Evolutionary conservation across 2,888 invertebrate genomes (phyloP), one percentile per base, ranked within the genome.

Genomic region (Synergus umbraculus): DNA sequence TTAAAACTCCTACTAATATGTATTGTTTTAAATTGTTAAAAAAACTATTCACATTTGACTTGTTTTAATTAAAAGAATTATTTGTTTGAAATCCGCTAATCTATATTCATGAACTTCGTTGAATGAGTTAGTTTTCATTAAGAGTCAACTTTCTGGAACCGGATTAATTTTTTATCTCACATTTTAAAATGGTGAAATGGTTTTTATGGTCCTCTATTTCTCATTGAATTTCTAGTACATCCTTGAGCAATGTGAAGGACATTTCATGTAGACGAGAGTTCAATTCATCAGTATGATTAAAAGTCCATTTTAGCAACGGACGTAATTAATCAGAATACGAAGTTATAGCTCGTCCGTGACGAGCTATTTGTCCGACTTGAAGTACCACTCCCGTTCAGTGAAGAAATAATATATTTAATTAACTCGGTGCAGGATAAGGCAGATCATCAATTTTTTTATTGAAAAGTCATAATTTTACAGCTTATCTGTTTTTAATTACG

Each of bases 221-320:
- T 44, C 44, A 67, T 44, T 67, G 10, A 67, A 18, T 43, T 44
- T 18, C 66, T 67, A 18, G 18, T 9, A 18, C 66, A 44, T 44
- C 44, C 43, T 67, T 67, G 44, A 44, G 44, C 22, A 44, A 44
- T 67, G 44, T 13, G 44, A 67, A 44, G 66, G 22, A 18, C 66
- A 67, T 67, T 67, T 67, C 7, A 67, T 18, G 10, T 15, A 12
- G 18, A 22, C 41, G 4, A 22, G 46, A 43, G 67, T 22, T 67
- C 67, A 18, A 46, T 67, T 67, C 67, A 67, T 67, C 44, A 67
- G 12, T 44, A 67, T 67, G 44, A 44, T 67, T 67, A 22, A 67
- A 67, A 46, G 44, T 67, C 18, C 46, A 67, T 67, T 67, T 46
- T 12, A 67, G 44, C 67, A 22, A 46, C 46, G 18, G 13, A 67